These are phyloP conservation scores for Uloborus diversus DNA, from an alignment of 1,140 invertebrate species.

Conservation along the genomic window DNA sequence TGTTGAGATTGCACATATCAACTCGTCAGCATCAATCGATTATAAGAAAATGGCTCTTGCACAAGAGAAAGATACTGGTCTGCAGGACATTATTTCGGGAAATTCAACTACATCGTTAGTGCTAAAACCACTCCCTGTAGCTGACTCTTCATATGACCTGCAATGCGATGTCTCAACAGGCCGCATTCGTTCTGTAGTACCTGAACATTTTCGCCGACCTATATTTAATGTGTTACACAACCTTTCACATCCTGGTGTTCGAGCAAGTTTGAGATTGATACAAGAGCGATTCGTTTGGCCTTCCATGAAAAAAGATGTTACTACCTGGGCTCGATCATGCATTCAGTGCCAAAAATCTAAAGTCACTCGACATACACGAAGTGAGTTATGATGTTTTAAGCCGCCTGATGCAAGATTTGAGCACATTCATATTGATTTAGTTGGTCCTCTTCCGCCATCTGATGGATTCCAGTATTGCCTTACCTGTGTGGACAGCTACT, in stretches of 20 bases:
- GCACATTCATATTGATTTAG: slow-evolving; percentile 69
- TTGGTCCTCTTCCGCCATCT: slow-evolving; percentile 65
- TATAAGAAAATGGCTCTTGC: background rate
- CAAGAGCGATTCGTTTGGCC: slow-evolving; percentile 22
- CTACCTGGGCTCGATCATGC: background rate
- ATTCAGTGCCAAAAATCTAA: background rate
- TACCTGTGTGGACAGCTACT: slow-evolving; percentile 62
- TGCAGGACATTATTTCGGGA: background rate
- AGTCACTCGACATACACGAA: background rate
- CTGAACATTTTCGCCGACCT: background rate
- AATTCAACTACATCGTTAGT: no score
- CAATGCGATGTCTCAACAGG: slow-evolving; percentile 8
- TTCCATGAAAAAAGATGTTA: slow-evolving; percentile 5
- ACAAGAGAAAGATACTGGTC: slow-evolving; percentile 10
- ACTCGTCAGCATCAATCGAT: no score
- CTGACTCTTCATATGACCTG: background rate
- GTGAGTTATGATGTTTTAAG: background rate
- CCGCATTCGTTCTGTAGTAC: background rate
- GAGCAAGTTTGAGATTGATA: slow-evolving; percentile 12
- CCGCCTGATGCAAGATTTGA: slow-evolving; percentile 59
- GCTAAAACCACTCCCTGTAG: background rate
- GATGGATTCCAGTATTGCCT: slow-evolving; percentile 62
- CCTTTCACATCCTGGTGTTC: slow-evolving; percentile 28
- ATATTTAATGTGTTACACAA: slow-evolving; percentile 26
- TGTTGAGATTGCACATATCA: no score